phyloP scores from a whole-genome alignment of 30 jellyfish, hydroid and myxozoan genomes.

The Hydractinia echinata region DNA sequence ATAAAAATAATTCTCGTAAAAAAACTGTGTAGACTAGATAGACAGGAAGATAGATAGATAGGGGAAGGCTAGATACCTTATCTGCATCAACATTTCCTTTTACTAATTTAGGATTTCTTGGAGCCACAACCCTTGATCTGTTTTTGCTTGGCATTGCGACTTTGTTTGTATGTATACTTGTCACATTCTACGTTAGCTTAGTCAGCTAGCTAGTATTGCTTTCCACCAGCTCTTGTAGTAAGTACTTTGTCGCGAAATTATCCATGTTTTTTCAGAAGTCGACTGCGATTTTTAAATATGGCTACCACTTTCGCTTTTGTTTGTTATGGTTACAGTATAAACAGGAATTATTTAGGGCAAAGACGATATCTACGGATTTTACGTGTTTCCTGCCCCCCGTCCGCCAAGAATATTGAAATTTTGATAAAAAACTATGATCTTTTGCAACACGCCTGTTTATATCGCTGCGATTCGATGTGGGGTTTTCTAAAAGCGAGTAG shows the following conservation, averaged over 20 bases:
- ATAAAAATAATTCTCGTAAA: no score
- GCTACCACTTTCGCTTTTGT: conserved; percentile 17
- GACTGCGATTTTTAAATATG: conserved; percentile 14
- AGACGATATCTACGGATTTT: not conserved
- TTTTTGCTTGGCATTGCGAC: conserved; percentile 2
- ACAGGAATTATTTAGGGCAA: conserved; percentile 4
- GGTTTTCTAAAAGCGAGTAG: no score
- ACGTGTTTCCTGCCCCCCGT: not conserved
- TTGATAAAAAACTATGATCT: no score
- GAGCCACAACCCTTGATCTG: conserved; percentile 65
- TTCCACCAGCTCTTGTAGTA: no score
- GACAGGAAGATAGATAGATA: no score
- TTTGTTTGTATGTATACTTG: not conserved
- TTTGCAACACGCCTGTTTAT: no score
- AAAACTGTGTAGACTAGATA: no score
- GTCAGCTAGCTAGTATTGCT: no score
- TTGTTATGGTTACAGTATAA: conserved; percentile 16
- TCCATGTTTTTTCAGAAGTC: not conserved
- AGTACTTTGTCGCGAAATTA: no score
- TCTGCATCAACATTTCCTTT: conserved; percentile 1
- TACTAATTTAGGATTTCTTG: conserved; percentile 75
- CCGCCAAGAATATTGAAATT: no score
- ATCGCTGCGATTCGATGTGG: no score
- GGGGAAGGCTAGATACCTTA: no score
- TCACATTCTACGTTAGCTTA: not conserved